Evolutionary conservation across 2,888 invertebrate species (phyloP).

Genomic region (Lepidonotus clava): DNA sequence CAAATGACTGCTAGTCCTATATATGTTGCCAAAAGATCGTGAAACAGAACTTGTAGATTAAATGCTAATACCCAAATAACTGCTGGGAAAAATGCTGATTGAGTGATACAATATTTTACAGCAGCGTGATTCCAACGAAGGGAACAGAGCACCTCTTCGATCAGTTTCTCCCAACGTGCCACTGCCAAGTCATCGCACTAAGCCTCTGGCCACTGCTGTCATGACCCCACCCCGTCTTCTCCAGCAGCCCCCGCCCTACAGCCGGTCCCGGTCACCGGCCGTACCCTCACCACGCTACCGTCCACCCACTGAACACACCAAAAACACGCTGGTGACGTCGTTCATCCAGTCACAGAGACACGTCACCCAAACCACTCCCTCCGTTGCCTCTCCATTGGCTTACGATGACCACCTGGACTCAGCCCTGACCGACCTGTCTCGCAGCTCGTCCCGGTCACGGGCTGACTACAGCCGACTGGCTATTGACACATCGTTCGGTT

Average conservation of each 20-base stretch:
- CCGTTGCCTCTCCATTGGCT: background rate
- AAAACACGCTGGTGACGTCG: background rate
- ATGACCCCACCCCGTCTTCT: background rate
- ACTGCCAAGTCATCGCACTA: background rate
- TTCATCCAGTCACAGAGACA: background rate
- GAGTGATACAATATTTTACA: too few species aligned
- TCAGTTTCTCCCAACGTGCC: conserved; percentile 12
- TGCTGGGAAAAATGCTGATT: too few species aligned
- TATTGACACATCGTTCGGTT: background rate
- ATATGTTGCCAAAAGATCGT: too few species aligned
- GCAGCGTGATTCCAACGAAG: background rate
- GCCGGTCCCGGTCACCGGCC: background rate
- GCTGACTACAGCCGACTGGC: background rate
- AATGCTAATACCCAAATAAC: too few species aligned
- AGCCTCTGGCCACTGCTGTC: background rate
- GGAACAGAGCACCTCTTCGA: background rate
- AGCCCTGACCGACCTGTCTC: background rate
- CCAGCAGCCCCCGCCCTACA: background rate
- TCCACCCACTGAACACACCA: too few species aligned
- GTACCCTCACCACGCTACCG: background rate
- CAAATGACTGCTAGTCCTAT: too few species aligned
- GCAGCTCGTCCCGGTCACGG: background rate
- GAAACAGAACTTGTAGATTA: too few species aligned
- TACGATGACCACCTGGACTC: background rate
- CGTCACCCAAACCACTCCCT: background rate